Percentiles rank a stretch among this genome's conserved stretches.
Conservation (phyloP, 2,888 invertebrate genomes). For the Lepidochrysops patricia region DNA sequence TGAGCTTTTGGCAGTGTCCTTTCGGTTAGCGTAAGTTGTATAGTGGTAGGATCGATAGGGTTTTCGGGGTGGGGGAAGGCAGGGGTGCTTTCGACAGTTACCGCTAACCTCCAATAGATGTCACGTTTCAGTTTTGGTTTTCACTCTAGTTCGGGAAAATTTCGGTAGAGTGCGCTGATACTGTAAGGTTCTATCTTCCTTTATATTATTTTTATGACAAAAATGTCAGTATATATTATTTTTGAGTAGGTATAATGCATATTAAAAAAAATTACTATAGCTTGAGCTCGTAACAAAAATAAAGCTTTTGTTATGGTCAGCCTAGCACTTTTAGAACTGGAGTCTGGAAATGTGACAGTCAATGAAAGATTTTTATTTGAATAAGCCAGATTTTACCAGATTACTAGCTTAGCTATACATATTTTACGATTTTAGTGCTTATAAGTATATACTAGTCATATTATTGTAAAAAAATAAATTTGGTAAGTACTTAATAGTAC, state of each 20-base stretch:
- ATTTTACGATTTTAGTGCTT: too few species aligned
- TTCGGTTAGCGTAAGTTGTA: slow-evolving; percentile 55
- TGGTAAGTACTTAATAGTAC: too few species aligned
- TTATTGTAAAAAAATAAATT: too few species aligned
- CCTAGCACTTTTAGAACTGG: background rate
- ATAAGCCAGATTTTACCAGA: background rate
- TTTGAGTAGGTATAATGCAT: too few species aligned
- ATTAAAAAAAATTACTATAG: too few species aligned
- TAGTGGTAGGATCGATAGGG: slow-evolving; percentile 55
- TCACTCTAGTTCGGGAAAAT: slow-evolving; percentile 19
- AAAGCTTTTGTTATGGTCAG: background rate
- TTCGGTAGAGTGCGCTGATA: slow-evolving; percentile 29
- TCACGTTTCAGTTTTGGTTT: slow-evolving; percentile 33
- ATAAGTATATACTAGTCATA: too few species aligned
- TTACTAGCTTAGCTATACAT: too few species aligned
- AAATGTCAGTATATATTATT: too few species aligned
- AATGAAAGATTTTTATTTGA: background rate
- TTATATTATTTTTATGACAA: too few species aligned
- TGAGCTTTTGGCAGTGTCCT: slow-evolving; percentile 44
- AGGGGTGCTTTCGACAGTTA: slow-evolving; percentile 33
- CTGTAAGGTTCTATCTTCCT: background rate
- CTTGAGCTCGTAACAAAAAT: too few species aligned
- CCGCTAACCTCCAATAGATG: slow-evolving; percentile 50
- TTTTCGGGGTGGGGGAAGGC: slow-evolving; percentile 33
- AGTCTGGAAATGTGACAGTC: background rate